phyloP scores from a whole-genome alignment of 2,113 vertebrate species.

The Rhombomys opimus region DNA sequence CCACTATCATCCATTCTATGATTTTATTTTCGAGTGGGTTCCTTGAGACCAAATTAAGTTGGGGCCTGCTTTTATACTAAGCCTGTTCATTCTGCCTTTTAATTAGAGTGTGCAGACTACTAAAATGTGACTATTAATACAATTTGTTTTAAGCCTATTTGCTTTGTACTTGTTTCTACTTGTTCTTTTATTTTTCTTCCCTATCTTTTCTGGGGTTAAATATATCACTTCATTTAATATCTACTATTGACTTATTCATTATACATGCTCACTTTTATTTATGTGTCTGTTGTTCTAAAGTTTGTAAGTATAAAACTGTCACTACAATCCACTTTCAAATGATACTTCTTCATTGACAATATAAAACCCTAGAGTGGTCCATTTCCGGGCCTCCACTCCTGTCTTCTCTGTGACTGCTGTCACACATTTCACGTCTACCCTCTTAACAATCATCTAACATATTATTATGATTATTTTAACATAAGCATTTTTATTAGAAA shows the following conservation, averaged over 20 bases:
- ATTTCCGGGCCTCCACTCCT: not conserved
- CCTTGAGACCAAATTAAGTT: not conserved
- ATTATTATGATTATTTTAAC: not conserved
- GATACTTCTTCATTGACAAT: not conserved
- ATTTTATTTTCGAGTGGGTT: not conserved
- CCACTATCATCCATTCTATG: not conserved
- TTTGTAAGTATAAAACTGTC: not conserved
- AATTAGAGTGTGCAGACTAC: not conserved
- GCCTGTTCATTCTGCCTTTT: not conserved
- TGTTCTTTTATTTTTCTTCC: slow-evolving; percentile 28
- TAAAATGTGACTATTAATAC: not conserved
- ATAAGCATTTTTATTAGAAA: not conserved
- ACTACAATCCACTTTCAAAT: not conserved
- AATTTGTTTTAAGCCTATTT: not conserved
- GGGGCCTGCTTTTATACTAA: not conserved
- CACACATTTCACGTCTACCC: not conserved
- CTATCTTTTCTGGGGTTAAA: not conserved
- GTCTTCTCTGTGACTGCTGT: not conserved
- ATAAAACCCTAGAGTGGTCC: not conserved
- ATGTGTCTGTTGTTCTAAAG: not conserved
- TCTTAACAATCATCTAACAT: slow-evolving; percentile 14
- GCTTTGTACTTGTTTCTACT: not conserved
- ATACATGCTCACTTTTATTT: not conserved
- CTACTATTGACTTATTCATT: not conserved
- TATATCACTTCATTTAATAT: not conserved